Conservation (phyloP, 2,888 invertebrate genomes). For the Drosophila fulvimacula region DNA sequence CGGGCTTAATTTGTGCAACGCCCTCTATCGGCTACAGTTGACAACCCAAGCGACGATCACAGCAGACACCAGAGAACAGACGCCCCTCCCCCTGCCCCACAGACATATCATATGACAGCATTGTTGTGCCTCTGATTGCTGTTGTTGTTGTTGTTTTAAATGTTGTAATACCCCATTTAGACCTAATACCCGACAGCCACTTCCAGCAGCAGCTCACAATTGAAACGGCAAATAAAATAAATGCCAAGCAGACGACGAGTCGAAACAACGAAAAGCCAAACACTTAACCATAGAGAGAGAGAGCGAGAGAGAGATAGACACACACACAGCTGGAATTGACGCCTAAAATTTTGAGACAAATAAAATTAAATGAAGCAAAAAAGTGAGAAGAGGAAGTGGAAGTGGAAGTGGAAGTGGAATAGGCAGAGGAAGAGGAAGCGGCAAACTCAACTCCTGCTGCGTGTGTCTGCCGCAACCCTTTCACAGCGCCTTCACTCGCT, state of each 20-base stretch:
- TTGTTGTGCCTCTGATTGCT: constrained; percentile 11
- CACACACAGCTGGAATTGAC: constrained; percentile 60
- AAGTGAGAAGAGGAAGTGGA: constrained; percentile 9
- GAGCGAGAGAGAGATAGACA: no score
- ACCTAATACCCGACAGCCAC: constrained; percentile 78
- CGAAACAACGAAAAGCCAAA: constrained; percentile 41
- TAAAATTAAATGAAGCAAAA: constrained; percentile 82
- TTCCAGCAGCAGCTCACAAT: constrained; percentile 69
- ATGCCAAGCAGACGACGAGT: constrained; percentile 39
- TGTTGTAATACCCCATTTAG: constrained; percentile 77
- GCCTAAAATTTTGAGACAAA: constrained; percentile 67
- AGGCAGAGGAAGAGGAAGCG: not conserved
- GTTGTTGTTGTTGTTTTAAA: constrained; percentile 39
- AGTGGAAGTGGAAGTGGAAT: not conserved
- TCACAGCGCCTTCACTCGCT: constrained; percentile 8
- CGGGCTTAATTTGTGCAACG: constrained; percentile 82
- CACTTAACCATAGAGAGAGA: not conserved
- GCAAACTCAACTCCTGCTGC: constrained; percentile 12
- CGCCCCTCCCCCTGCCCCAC: not conserved
- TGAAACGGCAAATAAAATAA: constrained; percentile 76
- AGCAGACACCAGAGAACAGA: constrained; percentile 16
- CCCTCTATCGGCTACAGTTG: constrained; percentile 48
- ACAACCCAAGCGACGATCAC: constrained; percentile 32
- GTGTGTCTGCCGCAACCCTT: constrained; percentile 29
- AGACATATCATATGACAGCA: constrained; percentile 59